Base-by-base conservation (phyloP, 2,888 invertebrate species). In the Teleiodes luculella region DNA sequence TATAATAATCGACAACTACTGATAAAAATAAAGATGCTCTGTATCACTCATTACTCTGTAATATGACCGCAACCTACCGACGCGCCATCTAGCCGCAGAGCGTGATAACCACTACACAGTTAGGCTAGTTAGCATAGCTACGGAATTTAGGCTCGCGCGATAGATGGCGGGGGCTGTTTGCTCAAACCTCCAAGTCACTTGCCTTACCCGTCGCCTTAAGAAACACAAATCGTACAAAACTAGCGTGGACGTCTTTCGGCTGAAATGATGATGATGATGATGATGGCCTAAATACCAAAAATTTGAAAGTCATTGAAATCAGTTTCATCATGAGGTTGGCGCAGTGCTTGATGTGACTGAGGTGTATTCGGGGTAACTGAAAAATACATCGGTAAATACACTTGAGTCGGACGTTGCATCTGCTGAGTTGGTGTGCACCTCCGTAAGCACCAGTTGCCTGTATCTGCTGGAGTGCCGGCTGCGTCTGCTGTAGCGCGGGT, bases 301-400 rank as follows among this genome's bases (percentile, higher is more conserved):
- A 41, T 41, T 41, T 41, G 7, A 36, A 41, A 41, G 41, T 41
- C 41, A 41, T 14, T 41, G 41, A 41, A 41, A 41, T 41, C 41
- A 41, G 41, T 41, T 41, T 41, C 35, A 31, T 48, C 31, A 35
- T 48, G 48, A 48, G 48, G 31, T 48, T 28, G 31, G 28, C 31
- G 31, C 31, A 48, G 31, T 31, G 35, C 31, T 48, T 31, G 13
- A 48, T 31, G 31, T 31, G 35, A 48, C 48, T 48, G 48, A 48
- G 48, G 48, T 33, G 48, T 33, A 48, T 28, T 31, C 18, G 48
- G 48, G 18, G 48, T 48, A 16, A 33, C 16, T 33, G 48, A 35
- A 48, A 35, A 48, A 48, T 48, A 48, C 35, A 48, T 33, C 18
- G 48, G 33, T 31, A 48, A 35, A 35, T 48, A 35, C 41, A 41